phyloP scores from a whole-genome alignment of 2,797 vertebrate species.

The Acanthis flammea region DNA sequence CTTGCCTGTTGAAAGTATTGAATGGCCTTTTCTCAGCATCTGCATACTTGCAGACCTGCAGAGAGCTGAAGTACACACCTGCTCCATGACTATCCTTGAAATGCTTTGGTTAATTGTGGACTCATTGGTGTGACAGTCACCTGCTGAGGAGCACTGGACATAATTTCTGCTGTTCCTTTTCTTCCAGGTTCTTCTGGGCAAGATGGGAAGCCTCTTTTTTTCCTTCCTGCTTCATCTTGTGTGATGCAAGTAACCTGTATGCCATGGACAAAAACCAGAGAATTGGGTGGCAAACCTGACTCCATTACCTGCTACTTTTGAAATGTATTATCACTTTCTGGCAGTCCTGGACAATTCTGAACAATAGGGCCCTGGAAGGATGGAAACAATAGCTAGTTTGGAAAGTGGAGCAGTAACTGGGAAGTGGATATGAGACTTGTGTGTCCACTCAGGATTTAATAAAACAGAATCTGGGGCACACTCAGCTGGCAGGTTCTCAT shows the following conservation, averaged over 20 bases:
- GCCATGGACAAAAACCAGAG: neutral
- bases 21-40: neutral
- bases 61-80: neutral
- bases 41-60: neutral
- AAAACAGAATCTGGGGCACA: neutral
- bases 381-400: neutral
- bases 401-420: neutral
- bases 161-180: neutral
- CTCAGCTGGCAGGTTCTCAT: neutral
- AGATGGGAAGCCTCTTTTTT: neutral
- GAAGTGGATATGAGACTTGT: neutral
- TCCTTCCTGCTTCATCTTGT: neutral
- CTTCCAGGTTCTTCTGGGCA: neutral
- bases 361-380: accelerated
- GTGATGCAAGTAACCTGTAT: neutral
- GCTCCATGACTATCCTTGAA: neutral
- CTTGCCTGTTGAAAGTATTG: neutral
- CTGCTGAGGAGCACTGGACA: neutral
- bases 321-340: neutral
- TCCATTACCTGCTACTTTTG: neutral
- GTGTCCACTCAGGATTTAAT: neutral
- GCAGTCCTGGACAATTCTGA: neutral
- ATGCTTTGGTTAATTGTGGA: neutral
- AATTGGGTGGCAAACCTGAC: neutral
- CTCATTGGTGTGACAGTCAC: neutral